phyloP scores from a whole-genome alignment of 2,888 invertebrate genomes.

The Philaethria dido region DNA sequence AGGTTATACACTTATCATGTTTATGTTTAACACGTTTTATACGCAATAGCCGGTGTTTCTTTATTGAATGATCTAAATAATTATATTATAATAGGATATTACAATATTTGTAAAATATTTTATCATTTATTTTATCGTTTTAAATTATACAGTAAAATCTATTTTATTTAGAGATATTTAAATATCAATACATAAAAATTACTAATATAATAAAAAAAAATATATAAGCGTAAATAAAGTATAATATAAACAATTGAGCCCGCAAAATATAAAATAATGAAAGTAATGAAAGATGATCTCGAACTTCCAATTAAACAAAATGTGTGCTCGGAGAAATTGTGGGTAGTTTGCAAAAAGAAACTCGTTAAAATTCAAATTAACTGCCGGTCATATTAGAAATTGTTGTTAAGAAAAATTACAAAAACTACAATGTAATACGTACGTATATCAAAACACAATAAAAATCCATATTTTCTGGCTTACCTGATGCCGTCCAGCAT shows the following conservation, averaged over 20 bases:
- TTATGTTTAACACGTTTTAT: neutral
- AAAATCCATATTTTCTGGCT: slow-evolving; percentile 55
- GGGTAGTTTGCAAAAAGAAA: slow-evolving; percentile 40
- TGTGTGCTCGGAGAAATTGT: slow-evolving; percentile 31
- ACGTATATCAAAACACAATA: neutral
- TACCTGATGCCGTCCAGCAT: slow-evolving; percentile 86
- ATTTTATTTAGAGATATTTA: no score
- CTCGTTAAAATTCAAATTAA: slow-evolving; percentile 43
- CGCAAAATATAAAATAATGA: no score
- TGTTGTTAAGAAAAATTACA: slow-evolving; percentile 18
- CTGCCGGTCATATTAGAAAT: slow-evolving; percentile 37
- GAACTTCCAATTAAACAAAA: slow-evolving; percentile 39
- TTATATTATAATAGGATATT: neutral
- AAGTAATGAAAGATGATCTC: slow-evolving; percentile 35
- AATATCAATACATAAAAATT: neutral
- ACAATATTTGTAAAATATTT: neutral
- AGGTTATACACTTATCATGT: neutral
- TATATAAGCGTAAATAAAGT: no score
- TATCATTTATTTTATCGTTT: no score
- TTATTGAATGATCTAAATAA: neutral
- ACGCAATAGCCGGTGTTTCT: neutral
- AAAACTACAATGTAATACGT: slow-evolving; percentile 10
- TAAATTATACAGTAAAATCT: no score
- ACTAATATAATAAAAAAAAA: neutral
- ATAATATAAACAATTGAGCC: no score